These are phyloP conservation scores for Pseudomyrmex dendroicus DNA, from an alignment of 1,140 invertebrate species.

Conservation along the genomic window DNA sequence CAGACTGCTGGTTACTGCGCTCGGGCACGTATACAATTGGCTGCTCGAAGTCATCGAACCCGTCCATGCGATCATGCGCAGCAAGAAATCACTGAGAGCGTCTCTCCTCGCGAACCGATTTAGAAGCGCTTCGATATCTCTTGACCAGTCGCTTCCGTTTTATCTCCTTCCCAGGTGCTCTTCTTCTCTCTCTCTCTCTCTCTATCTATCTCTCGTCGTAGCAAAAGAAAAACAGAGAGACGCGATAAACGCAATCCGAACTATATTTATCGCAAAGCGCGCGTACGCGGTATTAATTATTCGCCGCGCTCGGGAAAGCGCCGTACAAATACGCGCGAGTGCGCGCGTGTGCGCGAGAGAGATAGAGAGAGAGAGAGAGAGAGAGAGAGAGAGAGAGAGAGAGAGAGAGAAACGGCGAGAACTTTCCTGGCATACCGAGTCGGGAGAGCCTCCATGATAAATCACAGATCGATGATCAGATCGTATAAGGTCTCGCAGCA, in stretches of 20 bases:
- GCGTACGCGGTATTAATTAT: slow-evolving; percentile 42
- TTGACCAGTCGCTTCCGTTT: slow-evolving; percentile 11
- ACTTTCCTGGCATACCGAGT: slow-evolving; percentile 55
- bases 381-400: too few relatives aligned
- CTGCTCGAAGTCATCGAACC: not conserved
- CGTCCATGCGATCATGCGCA: not conserved
- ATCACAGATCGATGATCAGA: slow-evolving; percentile 71
- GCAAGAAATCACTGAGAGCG: slow-evolving; percentile 4
- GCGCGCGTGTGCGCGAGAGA: not conserved
- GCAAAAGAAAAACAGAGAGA: not conserved
- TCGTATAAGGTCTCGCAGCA: slow-evolving; percentile 66
- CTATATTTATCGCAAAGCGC: slow-evolving; percentile 33
- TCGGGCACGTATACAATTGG: not conserved
- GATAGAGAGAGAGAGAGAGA: too few relatives aligned
- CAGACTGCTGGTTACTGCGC: not conserved
- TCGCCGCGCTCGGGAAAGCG: slow-evolving; percentile 16
- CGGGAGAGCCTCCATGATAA: slow-evolving; percentile 61
- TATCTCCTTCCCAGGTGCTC: not conserved
- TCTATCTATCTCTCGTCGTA: not conserved
- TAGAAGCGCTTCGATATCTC: not conserved
- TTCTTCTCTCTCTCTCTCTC: not conserved
- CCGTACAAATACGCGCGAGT: not conserved
- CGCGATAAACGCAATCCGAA: slow-evolving; percentile 21
- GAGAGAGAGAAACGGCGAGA: too few relatives aligned
- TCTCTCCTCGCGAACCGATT: not conserved